Conservation (phyloP, 1,140 invertebrate species). For the Araneus ventricosus region DNA sequence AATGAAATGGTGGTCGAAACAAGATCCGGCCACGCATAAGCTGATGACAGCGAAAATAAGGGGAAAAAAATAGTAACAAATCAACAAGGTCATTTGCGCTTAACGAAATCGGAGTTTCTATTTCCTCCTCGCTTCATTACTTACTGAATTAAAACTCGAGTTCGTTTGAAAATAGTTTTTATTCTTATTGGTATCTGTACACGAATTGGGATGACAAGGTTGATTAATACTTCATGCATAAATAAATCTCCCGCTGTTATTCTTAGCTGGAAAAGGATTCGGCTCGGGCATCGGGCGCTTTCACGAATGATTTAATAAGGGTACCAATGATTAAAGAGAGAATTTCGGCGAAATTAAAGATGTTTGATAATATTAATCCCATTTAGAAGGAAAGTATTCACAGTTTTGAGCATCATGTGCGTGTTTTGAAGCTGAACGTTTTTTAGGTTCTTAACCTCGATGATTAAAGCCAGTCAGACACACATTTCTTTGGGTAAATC, state of each 20-base stretch:
- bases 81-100: conserved; percentile 22
- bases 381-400: too few species aligned
- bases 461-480: too few species aligned
- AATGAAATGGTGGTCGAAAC: not conserved
- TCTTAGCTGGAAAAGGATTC: not conserved
- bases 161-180: not conserved
- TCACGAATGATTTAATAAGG: not conserved
- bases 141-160: not conserved
- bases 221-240: not conserved
- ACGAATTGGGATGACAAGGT: not conserved
- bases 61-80: not conserved
- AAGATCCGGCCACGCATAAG: not conserved
- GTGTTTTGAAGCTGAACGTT: too few species aligned
- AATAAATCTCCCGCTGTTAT: not conserved
- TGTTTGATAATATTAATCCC: not conserved
- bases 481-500: too few species aligned
- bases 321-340: not conserved
- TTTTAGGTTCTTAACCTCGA: too few species aligned
- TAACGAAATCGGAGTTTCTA: conserved; percentile 27
- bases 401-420: too few species aligned
- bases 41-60: not conserved
- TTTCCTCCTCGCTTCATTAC: not conserved
- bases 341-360: not conserved
- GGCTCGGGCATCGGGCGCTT: not conserved
- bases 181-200: not conserved